Percentiles rank a stretch among this genome's conserved stretches.
phyloP scores from a whole-genome alignment of 2,113 vertebrate genomes.

The Tinamus guttatus region DNA sequence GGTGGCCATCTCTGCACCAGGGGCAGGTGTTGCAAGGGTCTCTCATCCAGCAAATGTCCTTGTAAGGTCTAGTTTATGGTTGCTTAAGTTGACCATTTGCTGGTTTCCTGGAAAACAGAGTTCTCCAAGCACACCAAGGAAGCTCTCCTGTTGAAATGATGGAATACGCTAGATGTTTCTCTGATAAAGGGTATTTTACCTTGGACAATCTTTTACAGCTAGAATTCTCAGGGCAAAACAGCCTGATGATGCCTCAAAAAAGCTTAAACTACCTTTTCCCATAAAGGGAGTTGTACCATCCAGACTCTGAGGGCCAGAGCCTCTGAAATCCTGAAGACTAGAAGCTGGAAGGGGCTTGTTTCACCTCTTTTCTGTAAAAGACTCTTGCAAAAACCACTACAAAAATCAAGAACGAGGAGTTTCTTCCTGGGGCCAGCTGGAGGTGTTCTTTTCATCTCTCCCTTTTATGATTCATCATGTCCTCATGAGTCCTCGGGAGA shows the following conservation, averaged over 20 bases:
- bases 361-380: not conserved
- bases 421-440: not conserved
- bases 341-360: not conserved
- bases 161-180: not conserved
- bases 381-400: no score
- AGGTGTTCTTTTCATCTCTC: not conserved
- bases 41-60: fast-evolving
- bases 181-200: not conserved
- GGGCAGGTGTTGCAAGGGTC: not conserved
- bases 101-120: not conserved
- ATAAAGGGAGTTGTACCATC: not conserved
- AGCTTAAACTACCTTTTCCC: not conserved
- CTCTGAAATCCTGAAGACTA: not conserved
- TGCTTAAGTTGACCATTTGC: not conserved
- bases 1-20: not conserved
- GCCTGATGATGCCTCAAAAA: not conserved
- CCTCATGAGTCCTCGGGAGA: not conserved
- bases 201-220: fast-evolving
- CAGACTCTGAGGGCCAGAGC: not conserved
- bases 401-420: not conserved
- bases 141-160: not conserved
- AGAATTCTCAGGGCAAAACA: not conserved
- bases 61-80: not conserved
- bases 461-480: not conserved
- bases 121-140: not conserved